Evolutionary conservation across 2,888 invertebrate genomes (phyloP), one percentile per base, ranked within the genome.

Genomic region (Mythimna lalbum): DNA sequence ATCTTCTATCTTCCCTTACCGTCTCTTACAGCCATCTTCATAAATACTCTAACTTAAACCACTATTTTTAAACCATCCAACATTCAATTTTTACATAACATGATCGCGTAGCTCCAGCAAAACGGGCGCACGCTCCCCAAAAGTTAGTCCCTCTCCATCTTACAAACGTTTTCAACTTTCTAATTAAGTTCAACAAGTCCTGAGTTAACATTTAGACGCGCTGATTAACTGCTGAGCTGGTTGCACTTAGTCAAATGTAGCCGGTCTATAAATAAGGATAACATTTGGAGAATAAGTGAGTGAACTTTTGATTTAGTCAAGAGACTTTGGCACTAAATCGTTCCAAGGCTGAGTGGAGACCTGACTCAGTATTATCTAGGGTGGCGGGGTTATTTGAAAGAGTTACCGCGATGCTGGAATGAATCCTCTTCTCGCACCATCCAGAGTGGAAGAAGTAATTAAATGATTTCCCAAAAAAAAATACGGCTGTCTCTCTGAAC

Each of bases 111-210:
- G 49, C 67, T 57, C 52, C 21, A 66, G n/a, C 72, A 50, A 82
- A 85, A 81, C 56, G 72, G 66, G 63, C 74, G 70, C 75, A 66
- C 86, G 84, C 83, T 87, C 87, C 87, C 75, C 87, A 85, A 80
- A 91, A 91, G 78, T 91, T 88, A 56, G 76, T 81, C 83, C 9
- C 73, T 73, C 64, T 81, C 53, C 73, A 81, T 86, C 85, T 90
- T 87, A 86, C 87, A 83, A 87, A 87, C 89, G 88, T 91, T 92
- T 88, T 88, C 89, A 93, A 94, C 92, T 94, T 93, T 92, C 88
- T 94, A 94, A 94, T 94, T 94, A 93, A 94, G 94, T 94, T 93
- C 86, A 77, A 73, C 88, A 91, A 92, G 90, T 93, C 89, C 88
- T 89, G 86, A 91, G 93, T 92, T 92, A 94, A 95, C 93, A 93